Base-by-base conservation (phyloP, 1,140 invertebrate genomes). In the Brachionus manjavacas region DNA sequence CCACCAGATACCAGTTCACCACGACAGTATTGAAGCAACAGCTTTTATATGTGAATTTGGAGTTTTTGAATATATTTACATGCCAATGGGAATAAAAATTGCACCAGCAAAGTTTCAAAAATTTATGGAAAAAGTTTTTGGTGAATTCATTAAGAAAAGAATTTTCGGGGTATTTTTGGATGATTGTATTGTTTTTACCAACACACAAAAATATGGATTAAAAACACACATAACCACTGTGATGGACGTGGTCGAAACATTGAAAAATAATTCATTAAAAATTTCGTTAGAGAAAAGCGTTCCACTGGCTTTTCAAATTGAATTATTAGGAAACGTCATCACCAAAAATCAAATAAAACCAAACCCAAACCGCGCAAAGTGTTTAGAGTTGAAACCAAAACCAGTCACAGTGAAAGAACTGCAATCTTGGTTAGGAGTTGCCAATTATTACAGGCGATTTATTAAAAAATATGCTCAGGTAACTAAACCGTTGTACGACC, bases 361-460 rank as follows among this genome's bases (percentile, higher is more conserved):
- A n/a, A 68, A 68, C 64, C 64, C 64, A 39, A 31, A 68, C 25
- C 11, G 64, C 25, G 25, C 25, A 68, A 68, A 68, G 31, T 68
- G 64, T 68, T 68, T 68, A 39, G 64, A 68, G 31, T 31, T 39
- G 31, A 68, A 16, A 68, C 64, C 28, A 68, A 68, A 68, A 68
- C 25, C 64, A 39, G 64, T 68, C 25, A 68, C 64, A 68, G 64
- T 68, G 64, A 78, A 78, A 78, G 74, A 78, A 25, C 74, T 78
- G 9, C 74, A 78, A 81, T 41, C 72, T 9, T 89, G 89, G 72
- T 49, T 89, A 6, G 87, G 87, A 66, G 84, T 87, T 78, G 84
- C 85, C 9, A 85, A 85, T 28, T 88, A 87, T 78, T 88, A 87
- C 83, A 43, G 87, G 6, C 80, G 85, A 43, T 88, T 86, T 84